Base-by-base conservation (phyloP, 30 jellyfish, hydroid and myxozoan genomes). In the Chrysaora quinquecirrha region DNA sequence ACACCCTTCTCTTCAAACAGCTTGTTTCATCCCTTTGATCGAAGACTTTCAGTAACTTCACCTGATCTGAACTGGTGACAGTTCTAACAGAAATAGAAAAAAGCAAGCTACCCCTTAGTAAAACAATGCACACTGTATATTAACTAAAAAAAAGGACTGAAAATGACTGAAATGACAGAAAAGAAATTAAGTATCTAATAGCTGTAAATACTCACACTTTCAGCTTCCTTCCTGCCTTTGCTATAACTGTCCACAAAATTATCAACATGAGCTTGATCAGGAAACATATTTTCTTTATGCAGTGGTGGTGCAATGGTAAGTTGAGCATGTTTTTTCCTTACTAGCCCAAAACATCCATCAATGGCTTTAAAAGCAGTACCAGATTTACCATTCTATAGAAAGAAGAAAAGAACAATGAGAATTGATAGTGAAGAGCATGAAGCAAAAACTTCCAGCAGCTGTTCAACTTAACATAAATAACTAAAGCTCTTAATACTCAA, bases 341-440 rank as follows among this genome's bases (percentile, higher is more conserved):
- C 80, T 31, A 68, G 31, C 19, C 80, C 80, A 68, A 68, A 68
- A 68, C 80, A 68, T 11, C 80, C 80, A 68, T 68, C 80, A 63
- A 35, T 35, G 30, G 74, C 20, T 7, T 62, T 34, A 19, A 62
- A 19, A 21, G 25, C 74, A 27, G 74, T 1, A 0, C 74, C 74
- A 21, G 74, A 7, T 27, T 62, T 34, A 62, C n/a, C n/a, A n/a
- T n/a, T n/a, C n/a, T n/a, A n/a, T n/a, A n/a, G n/a, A n/a, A n/a
- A n/a, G n/a, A n/a, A n/a, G n/a, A n/a, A n/a, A n/a, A n/a, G n/a
- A n/a, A n/a, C n/a, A n/a, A n/a, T n/a, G n/a, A n/a, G n/a, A n/a
- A n/a, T n/a, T n/a, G n/a, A n/a, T n/a, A n/a, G n/a, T n/a, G n/a
- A n/a, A n/a, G n/a, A n/a, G n/a, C n/a, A n/a, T n/a, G n/a, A n/a